These are phyloP conservation scores for Ciconia stormi DNA, from an alignment of 2,113 vertebrate genomes.

Conservation along the genomic window DNA sequence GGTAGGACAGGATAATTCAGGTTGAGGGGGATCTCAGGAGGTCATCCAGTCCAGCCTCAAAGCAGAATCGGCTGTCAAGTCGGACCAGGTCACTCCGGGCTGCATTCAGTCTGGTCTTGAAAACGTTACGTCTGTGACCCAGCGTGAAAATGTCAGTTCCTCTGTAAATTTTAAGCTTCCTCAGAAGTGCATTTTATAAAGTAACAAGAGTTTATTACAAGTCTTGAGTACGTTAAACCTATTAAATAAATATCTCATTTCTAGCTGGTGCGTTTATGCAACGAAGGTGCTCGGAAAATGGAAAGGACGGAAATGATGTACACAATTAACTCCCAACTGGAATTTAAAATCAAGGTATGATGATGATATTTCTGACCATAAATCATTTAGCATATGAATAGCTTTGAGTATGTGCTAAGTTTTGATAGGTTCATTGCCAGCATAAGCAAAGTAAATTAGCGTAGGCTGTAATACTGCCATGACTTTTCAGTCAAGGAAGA, in stretches of 20 bases:
- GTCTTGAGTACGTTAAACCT: not conserved
- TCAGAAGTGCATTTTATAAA: no score
- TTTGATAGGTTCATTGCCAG: not conserved
- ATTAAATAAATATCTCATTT: not conserved
- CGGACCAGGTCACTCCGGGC: not conserved
- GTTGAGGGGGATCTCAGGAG: not conserved
- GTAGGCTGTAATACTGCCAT: not conserved
- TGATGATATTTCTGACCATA: not conserved
- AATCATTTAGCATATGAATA: constrained; percentile 15
- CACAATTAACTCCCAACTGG: constrained; percentile 95
- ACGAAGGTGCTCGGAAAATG: constrained; percentile 96
- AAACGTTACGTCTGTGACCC: rapidly evolving
- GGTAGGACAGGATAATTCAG: rapidly evolving
- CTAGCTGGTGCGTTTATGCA: constrained; percentile 93
- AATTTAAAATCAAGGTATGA: constrained; percentile 96
- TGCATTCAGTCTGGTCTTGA: not conserved
- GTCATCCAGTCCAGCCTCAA: rapidly evolving
- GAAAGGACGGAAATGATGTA: constrained; percentile 99
- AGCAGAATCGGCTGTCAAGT: no score
- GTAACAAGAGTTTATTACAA: not conserved
- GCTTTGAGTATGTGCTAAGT: not conserved
- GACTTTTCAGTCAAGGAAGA: not conserved
- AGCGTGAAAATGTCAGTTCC: not conserved
- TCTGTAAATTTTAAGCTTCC: not conserved
- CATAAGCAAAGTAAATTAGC: not conserved